These are phyloP conservation scores for Calyptommatus sinebrachiatus DNA, from an alignment of 2,113 vertebrate species.

Conservation along the genomic window DNA sequence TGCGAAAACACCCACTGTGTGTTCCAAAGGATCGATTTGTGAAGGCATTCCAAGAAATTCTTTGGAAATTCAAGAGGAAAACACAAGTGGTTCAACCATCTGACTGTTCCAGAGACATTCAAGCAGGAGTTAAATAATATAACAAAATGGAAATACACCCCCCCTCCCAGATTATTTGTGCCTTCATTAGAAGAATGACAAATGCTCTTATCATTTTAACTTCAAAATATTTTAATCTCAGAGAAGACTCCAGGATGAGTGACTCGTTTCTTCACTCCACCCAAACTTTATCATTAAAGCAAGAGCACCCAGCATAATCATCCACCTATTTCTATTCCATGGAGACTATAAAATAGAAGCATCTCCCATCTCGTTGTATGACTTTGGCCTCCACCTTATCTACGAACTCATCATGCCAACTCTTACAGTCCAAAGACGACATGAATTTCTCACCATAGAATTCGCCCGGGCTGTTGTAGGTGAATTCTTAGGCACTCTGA, in stretches of 20 bases:
- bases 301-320: constrained; percentile 7
- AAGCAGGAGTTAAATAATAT: not conserved
- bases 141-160: not conserved
- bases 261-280: constrained; percentile 36
- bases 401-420: not conserved
- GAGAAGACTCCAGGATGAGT: not conserved
- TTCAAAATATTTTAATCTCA: constrained; percentile 21
- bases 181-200: not conserved
- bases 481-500: constrained; percentile 70
- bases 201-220: not conserved
- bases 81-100: not conserved
- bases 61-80: not conserved
- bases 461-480: constrained; percentile 67
- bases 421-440: not conserved
- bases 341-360: constrained; percentile 10
- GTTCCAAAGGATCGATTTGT: not conserved
- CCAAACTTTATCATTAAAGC: constrained; percentile 25
- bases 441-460: constrained; percentile 62
- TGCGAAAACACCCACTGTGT: too few relatives aligned
- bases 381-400: constrained; percentile 42
- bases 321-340: not conserved
- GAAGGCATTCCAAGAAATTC: not conserved
- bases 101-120: not conserved
- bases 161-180: not conserved
- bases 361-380: constrained; percentile 9